Evolutionary conservation across 2,797 vertebrate species (phyloP).

Genomic region (Sebastes melanostomus): DNA sequence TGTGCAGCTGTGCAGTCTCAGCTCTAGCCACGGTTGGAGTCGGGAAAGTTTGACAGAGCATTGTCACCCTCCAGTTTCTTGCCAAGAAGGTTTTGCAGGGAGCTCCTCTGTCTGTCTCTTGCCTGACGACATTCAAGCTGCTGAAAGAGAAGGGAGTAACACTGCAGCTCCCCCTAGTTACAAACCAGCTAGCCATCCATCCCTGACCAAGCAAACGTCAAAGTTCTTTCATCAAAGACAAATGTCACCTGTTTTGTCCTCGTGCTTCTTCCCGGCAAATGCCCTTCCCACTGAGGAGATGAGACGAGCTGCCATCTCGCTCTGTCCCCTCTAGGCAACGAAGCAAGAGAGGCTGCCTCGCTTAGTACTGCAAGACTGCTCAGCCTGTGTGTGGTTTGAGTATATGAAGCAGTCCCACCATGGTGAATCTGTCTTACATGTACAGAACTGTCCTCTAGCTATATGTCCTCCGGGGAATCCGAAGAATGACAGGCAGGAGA

Average conservation of each 20-base stretch:
- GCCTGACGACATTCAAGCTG: neutral
- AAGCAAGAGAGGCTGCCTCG: neutral
- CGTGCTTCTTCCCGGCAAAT: neutral
- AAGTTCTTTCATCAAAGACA: neutral
- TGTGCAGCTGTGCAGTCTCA: too few relatives aligned
- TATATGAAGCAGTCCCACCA: neutral
- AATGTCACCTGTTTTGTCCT: neutral
- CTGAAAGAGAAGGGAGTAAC: neutral
- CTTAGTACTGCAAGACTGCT: neutral
- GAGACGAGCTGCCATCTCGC: neutral
- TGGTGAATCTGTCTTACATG: neutral
- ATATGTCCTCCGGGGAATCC: neutral
- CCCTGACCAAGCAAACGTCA: neutral
- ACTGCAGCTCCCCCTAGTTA: neutral
- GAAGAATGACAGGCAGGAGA: neutral
- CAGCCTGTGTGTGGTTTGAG: neutral
- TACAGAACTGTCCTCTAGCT: neutral
- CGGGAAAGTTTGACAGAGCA: neutral
- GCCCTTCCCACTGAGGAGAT: neutral
- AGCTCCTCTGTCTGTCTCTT: neutral
- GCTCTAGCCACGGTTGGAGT: too few relatives aligned
- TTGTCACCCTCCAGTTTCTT: neutral
- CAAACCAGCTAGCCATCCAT: neutral
- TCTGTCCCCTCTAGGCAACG: neutral
- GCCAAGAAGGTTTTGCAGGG: too few relatives aligned